These are phyloP conservation scores for Drosophila fungiperda DNA, from an alignment of 2,888 invertebrate species.

Conservation along the genomic window DNA sequence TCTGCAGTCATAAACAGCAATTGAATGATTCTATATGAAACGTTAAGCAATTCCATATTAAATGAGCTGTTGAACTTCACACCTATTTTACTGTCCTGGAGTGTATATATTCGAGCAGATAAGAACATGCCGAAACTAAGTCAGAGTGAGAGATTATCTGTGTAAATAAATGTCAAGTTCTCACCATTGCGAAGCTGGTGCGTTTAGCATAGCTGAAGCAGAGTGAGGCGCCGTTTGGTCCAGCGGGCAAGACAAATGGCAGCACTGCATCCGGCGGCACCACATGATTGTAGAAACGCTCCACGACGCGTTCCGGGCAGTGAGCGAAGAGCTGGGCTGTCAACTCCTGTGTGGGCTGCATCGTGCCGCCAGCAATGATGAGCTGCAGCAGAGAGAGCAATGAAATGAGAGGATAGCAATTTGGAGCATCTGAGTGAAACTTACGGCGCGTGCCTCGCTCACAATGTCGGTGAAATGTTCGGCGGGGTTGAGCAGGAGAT, in stretches of 20 bases:
- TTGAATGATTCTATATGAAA: not conserved
- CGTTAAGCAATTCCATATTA: not conserved
- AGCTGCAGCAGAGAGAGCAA: conserved; percentile 86
- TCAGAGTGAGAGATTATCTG: not conserved
- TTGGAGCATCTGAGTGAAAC: conserved; percentile 13
- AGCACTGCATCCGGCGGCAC: conserved; percentile 93
- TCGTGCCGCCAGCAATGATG: conserved; percentile 98
- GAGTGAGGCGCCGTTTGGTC: conserved; percentile 89
- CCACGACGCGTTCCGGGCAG: conserved; percentile 87
- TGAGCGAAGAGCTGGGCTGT: conserved; percentile 90
- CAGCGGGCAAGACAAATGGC: conserved; percentile 90
- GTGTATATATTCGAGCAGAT: not conserved
- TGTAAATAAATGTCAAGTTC: not conserved
- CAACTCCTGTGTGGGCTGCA: conserved; percentile 97
- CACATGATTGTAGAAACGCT: conserved; percentile 96
- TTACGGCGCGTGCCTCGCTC: conserved; percentile 89
- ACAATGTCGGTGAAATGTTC: conserved; percentile 93
- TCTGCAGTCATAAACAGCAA: no score
- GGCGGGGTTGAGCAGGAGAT: conserved; percentile 94
- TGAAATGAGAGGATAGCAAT: no score
- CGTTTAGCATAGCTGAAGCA: conserved; percentile 92
- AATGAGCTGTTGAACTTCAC: not conserved
- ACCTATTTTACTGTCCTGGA: not conserved
- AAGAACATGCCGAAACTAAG: not conserved
- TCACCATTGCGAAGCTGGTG: conserved; percentile 87